Evolutionary conservation across 2,888 invertebrate species (phyloP), one percentile per base, ranked within the genome.

Genomic region (Byasa hedistus): DNA sequence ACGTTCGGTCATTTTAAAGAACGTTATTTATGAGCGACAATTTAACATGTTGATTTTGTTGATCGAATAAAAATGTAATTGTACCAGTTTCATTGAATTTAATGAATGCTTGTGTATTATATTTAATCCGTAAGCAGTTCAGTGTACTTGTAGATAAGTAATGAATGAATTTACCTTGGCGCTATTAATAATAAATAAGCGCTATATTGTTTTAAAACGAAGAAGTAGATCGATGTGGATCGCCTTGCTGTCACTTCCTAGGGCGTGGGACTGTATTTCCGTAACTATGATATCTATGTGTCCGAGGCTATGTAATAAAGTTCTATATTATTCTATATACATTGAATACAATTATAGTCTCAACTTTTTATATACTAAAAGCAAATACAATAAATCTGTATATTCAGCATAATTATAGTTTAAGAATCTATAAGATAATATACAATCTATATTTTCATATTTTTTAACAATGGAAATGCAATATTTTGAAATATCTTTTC

Each of bases 231-330:
- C 24, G 59, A 55, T 58, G 66, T 64, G 17, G 67, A 56, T 67
- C n/a, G 64, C 67, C 67, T 67, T 67, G 67, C 67, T 64, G 27
- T 61, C 57, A 67, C 61, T 67, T 67, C 59, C 66, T 59, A 57
- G 54, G 57, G 61, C 32, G 60, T 44, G 39, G 32, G 54, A 44
- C 55, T 51, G 24, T 21, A 60, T 60, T 64, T 67, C 67, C 67
- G 64, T 56, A 58, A 51, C 51, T 61, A 17, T 21, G 12, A 36
- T 51, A 19, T 32, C 27, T 58, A 12, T 24, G 51, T 52, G 60
- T 60, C 64, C 64, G 59, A 60, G 60, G 57, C 44, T 60, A 60
- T 22, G 36, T 22, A 15, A 54, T 54, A 54, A 21, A 54, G 52
- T 54, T 54, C 22, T 56, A 15, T 56, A 39, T 39, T 39, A 12